Conservation (phyloP, 64 coral and sea anemone genomes). For the Platygyra sinensis region DNA sequence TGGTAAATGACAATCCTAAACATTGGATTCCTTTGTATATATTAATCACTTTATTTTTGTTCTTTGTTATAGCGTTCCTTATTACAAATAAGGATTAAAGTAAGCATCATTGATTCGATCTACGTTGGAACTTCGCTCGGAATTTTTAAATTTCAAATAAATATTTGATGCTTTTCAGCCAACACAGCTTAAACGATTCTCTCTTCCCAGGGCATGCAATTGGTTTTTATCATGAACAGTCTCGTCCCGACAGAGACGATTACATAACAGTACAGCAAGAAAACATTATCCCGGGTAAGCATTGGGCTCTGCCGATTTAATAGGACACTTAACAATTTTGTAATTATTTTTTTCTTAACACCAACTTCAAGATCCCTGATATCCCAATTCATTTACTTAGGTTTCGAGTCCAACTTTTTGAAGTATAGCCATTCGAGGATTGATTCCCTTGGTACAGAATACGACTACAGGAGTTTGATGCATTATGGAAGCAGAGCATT, state of each 20-base stretch:
- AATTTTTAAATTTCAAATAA: too few species aligned
- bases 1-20: constrained; percentile 13
- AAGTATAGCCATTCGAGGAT: neutral
- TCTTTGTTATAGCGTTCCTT: too few species aligned
- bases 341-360: too few species aligned
- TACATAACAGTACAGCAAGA: neutral
- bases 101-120: too few species aligned
- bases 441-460: neutral
- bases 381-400: neutral
- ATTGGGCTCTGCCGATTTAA: too few species aligned
- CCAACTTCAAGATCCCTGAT: neutral
- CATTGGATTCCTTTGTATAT: too few species aligned
- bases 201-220: neutral
- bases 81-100: too few species aligned
- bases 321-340: too few species aligned
- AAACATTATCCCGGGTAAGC: neutral
- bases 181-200: neutral
- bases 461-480: constrained; percentile 30
- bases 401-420: neutral
- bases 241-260: neutral
- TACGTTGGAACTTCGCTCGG: too few species aligned
- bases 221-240: constrained; percentile 1
- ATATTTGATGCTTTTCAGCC: too few species aligned
- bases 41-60: too few species aligned
- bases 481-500: constrained; percentile 1